Percentiles rank a stretch among this genome's conserved stretches.
Evolutionary conservation across 2,113 vertebrate genomes (phyloP).

Genomic region (Ahaetulla prasina): DNA sequence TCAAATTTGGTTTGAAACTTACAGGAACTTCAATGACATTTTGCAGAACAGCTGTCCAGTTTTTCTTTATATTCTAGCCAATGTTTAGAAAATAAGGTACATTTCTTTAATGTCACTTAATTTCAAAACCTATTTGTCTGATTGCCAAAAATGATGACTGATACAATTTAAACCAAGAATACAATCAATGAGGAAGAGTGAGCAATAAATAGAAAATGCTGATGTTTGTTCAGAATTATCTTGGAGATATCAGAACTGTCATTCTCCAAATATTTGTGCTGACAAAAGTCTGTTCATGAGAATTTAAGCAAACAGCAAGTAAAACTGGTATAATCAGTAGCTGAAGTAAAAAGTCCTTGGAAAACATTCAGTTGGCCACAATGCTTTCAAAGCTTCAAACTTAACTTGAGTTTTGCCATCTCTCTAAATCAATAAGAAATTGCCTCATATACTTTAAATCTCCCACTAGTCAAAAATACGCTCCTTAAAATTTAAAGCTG

Average conservation of each 20-base stretch:
- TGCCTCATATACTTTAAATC: not conserved
- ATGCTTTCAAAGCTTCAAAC: not conserved
- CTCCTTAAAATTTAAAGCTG: not conserved
- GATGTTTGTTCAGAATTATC: conserved; percentile 28
- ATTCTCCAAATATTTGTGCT: conserved; percentile 32
- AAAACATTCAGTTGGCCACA: not conserved
- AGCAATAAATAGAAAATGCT: conserved; percentile 24
- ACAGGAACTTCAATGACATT: not conserved
- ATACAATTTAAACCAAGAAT: conserved; percentile 12
- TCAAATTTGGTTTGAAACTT: not conserved
- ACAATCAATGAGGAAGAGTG: not conserved
- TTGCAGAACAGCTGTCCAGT: not conserved
- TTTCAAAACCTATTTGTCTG: conserved; percentile 8
- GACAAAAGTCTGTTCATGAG: conserved; percentile 25
- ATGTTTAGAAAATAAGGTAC: not conserved
- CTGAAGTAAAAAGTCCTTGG: conserved; percentile 28
- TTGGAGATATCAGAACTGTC: conserved; percentile 26
- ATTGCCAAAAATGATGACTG: conserved; percentile 1
- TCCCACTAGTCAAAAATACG: not conserved
- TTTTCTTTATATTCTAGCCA: not conserved
- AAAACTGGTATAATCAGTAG: not conserved
- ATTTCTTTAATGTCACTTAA: not conserved
- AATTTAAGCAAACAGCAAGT: conserved; percentile 28
- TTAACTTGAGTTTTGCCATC: not conserved
- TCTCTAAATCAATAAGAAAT: not conserved